Evolutionary conservation across 2,888 invertebrate genomes (phyloP), one percentile per base, ranked within the genome.

Genomic region (Cheilosia vernalis): DNA sequence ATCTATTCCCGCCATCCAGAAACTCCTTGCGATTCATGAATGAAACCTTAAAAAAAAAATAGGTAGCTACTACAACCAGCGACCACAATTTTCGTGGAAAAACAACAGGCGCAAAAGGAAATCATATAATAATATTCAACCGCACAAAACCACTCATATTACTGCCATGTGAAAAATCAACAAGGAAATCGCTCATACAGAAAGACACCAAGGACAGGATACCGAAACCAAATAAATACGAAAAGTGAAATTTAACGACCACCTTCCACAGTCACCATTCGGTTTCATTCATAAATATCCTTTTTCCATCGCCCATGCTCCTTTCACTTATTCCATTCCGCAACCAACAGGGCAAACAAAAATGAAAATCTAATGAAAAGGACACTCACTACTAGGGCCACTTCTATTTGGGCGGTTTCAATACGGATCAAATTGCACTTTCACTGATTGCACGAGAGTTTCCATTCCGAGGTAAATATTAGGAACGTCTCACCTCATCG

Each of bases 401-500:
- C 55, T 76, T 85, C 51, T 21, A 27, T 55, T 13, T 66, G 61
- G 85, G 85, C 76, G 85, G 67, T 81, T 81, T 44, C 77, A 81
- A 66, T 81, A 72, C 49, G 81, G 89, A 90, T 90, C 90, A 60
- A 83, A 89, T 90, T 90, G 88, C 90, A 88, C 87, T 78, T 87
- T 87, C 87, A 76, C 88, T 85, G 76, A 70, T 80, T 80, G 60
- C 44, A 60, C 49, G 33, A 74, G 58, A 53, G 2, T 33, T 42
- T 63, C 17, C 13, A 21, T 17, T 49, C 47, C 51, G 61, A 72
- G 73, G 64, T 69, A 69, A 69, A 72, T 58, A 67, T 56, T 72
- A 76, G 56, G 37, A 66, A 44, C 80, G 55, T 55, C 72, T 81
- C 81, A 80, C 76, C 76, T 85, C 66, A 63, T 70, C 85, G 76